These are phyloP conservation scores for Zosterops hypoxanthus DNA, from an alignment of 2,113 vertebrate species.

Conservation along the genomic window DNA sequence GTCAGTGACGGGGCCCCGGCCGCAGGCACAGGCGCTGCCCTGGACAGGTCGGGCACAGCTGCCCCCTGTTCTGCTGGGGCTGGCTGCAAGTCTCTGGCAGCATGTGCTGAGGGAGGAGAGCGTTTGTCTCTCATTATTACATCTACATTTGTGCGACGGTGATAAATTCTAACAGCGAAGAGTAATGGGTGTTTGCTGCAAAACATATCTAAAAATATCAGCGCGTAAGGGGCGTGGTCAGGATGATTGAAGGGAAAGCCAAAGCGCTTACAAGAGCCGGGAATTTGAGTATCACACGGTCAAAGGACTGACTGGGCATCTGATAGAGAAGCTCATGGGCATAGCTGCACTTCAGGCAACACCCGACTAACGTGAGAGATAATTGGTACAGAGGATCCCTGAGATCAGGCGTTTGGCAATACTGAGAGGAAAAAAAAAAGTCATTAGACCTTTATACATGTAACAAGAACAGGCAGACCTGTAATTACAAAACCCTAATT, in stretches of 20 bases:
- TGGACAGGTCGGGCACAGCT: background rate
- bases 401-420: background rate
- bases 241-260: background rate
- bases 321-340: background rate
- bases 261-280: background rate
- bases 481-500: background rate
- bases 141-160: rapidly evolving
- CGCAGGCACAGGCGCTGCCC: too few species aligned
- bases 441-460: background rate
- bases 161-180: background rate
- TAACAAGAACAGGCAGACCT: background rate
- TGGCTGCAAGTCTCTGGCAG: background rate
- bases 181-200: background rate
- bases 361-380: background rate
- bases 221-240: background rate
- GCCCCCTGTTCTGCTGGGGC: background rate
- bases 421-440: background rate
- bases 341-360: background rate
- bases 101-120: too few species aligned
- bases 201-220: background rate
- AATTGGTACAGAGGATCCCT: background rate
- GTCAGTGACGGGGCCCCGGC: background rate
- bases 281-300: background rate
- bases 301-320: background rate
- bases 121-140: rapidly evolving